A percentile compares a stretch with the other conserved stretches of the same genome.
phyloP scores from a whole-genome alignment of 2,888 invertebrate species.

The Diarsia mendica region DNA sequence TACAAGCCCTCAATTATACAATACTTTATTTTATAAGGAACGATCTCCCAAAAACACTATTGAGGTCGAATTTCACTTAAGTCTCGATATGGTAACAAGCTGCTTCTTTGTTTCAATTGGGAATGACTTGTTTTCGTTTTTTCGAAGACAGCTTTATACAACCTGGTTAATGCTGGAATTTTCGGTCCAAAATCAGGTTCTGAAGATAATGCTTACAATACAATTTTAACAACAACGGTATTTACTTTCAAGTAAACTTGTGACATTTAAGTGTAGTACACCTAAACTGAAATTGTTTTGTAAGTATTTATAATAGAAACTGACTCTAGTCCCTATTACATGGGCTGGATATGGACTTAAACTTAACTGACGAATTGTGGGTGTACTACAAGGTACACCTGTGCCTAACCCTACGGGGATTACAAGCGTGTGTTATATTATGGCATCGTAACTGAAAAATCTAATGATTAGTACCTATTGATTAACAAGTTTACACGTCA shows the following conservation, averaged over 20 bases:
- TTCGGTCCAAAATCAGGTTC: background rate
- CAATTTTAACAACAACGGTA: background rate
- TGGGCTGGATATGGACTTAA: too few relatives aligned
- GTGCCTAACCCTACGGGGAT: too few relatives aligned
- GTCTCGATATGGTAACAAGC: slow-evolving; percentile 19
- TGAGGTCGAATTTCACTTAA: slow-evolving; percentile 56
- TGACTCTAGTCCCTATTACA: too few relatives aligned
- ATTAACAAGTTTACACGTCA: slow-evolving; percentile 22
- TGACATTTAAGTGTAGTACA: background rate
- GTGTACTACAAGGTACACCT: too few relatives aligned
- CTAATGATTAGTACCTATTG: background rate
- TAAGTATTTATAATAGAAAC: too few relatives aligned
- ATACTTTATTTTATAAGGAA: slow-evolving; percentile 43
- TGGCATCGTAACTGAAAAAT: slow-evolving; percentile 23
- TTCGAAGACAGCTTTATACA: slow-evolving; percentile 2
- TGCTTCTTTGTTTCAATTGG: slow-evolving; percentile 1
- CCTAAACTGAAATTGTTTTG: background rate
- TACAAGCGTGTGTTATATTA: too few relatives aligned
- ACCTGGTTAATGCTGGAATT: background rate
- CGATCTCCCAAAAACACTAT: slow-evolving; percentile 30
- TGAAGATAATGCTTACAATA: background rate
- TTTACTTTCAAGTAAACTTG: background rate
- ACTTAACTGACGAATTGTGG: too few relatives aligned
- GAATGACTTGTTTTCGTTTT: slow-evolving; percentile 21
- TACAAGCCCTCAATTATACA: slow-evolving; percentile 60